Conservation (phyloP, 2,888 invertebrate species). For the Ceratothoa steindachneri region DNA sequence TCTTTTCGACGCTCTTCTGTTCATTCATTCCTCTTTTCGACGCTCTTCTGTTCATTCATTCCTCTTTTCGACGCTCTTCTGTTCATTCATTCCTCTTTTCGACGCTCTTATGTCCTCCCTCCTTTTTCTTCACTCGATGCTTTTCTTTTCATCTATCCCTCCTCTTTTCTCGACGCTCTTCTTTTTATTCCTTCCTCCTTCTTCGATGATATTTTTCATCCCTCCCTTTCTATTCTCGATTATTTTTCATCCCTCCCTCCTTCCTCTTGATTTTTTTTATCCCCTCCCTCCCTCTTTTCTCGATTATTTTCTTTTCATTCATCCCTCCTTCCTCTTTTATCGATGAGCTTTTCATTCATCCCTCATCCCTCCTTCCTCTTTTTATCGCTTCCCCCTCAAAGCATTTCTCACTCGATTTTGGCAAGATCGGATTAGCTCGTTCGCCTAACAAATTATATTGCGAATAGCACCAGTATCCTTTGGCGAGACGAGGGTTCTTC, state of each 20-base stretch:
- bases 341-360: not conserved
- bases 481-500: no score
- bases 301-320: not conserved
- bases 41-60: not conserved
- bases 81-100: not conserved
- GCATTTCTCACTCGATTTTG: no score
- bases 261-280: not conserved
- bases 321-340: not conserved
- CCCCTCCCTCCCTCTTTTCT: not conserved
- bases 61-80: not conserved
- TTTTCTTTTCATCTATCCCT: not conserved
- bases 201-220: not conserved
- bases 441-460: no score
- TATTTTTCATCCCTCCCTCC: not conserved
- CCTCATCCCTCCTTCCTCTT: no score
- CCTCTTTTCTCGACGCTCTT: not conserved
- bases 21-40: not conserved
- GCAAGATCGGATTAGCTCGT: no score
- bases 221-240: not conserved
- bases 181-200: not conserved
- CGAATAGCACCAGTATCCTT: no score
- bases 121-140: not conserved
- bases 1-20: not conserved
- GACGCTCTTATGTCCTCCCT: not conserved
- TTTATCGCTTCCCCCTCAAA: no score